Evolutionary conservation across 1,140 invertebrate species (phyloP), one percentile per base, ranked within the genome.

Genomic region (Drosophila bifasciata): DNA sequence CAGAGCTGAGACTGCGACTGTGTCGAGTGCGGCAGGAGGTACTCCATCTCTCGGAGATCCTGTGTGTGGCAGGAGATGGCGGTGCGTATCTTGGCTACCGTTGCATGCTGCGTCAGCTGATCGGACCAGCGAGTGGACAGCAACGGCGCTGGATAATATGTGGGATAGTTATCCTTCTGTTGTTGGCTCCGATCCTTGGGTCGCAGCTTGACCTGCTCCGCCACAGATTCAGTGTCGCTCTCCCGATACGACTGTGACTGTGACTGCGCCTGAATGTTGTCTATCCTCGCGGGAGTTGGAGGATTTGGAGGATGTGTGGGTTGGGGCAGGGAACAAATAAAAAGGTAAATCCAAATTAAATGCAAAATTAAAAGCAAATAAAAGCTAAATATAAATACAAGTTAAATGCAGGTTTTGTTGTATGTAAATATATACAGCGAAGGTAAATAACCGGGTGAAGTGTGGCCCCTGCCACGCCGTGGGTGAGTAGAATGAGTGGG

Each of bases 41-140:
- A 91, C 88, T 93, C 92, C 92, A 93, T 93, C 67, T 91, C 90
- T 45, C 73, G 88, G 50, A 89, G 56, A 78, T 91, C 86, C 61
- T 74, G 57, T 6, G 63, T 41, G 62, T 81, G 61, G 60, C 84
- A 88, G 57, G 84, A 84, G 61, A 91, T 90, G 32, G 89, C 89
- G 6, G 89, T 88, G 7, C 89, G 74, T 28, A 90, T 63, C 48
- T 90, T 90, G 52, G 89, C 85, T 76, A 90, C 89, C 21, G 85
- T 56, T 1, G 83, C 89, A 78, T 83, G 77, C 43, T 90, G 81
- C 0, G 68, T 71, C 41, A 89, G 63, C 63, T 91, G 89, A 15
- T 91, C 85, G 39, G 89, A 90, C 89, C 89, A 91, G 49, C 89
- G 85, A 16, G 76, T 43, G 46, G 75, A 76, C 8, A 79, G 59